Evolutionary conservation across 2,888 invertebrate species (phyloP).

Genomic region (Drosophila mulleri): DNA sequence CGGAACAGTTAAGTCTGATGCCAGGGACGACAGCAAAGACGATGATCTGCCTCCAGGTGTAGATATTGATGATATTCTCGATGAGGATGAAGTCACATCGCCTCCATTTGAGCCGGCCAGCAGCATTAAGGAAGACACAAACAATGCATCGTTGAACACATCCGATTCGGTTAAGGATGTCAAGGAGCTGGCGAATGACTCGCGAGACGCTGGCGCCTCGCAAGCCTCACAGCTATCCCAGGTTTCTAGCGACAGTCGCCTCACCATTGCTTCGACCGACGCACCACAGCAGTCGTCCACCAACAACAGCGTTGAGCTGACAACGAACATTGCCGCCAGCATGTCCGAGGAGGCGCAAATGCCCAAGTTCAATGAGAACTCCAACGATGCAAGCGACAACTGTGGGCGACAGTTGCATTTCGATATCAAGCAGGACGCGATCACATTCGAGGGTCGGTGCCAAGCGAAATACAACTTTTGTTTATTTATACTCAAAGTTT

Average conservation of each 20-base stretch:
- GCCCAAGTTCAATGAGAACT: conserved; percentile 84
- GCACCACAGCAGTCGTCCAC: conserved; percentile 86
- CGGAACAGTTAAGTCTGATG: conserved; percentile 85
- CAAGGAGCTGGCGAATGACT: conserved; percentile 60
- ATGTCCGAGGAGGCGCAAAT: conserved; percentile 85
- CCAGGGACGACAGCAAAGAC: conserved; percentile 80
- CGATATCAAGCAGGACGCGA: conserved; percentile 84
- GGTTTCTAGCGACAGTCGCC: conserved; percentile 87
- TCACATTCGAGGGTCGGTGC: conserved; percentile 82
- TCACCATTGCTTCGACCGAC: conserved; percentile 80
- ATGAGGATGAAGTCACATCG: conserved; percentile 72
- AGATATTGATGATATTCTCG: conserved; percentile 88
- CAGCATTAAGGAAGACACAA: conserved; percentile 85
- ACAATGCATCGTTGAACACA: conserved; percentile 49
- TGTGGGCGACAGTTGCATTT: conserved; percentile 73
- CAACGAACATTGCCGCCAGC: conserved; percentile 83
- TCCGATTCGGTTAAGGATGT: conserved; percentile 59
- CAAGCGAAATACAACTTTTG: neutral
- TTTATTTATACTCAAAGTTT: neutral
- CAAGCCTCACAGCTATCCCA: conserved; percentile 88
- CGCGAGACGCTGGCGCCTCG: conserved; percentile 84
- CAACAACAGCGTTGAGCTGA: conserved; percentile 47
- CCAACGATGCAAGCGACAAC: conserved; percentile 66
- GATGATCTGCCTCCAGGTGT: conserved; percentile 77
- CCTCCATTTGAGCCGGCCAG: conserved; percentile 68